Evolutionary conservation across 2,113 vertebrate species (phyloP).

Genomic region (Brachyistius frenatus): DNA sequence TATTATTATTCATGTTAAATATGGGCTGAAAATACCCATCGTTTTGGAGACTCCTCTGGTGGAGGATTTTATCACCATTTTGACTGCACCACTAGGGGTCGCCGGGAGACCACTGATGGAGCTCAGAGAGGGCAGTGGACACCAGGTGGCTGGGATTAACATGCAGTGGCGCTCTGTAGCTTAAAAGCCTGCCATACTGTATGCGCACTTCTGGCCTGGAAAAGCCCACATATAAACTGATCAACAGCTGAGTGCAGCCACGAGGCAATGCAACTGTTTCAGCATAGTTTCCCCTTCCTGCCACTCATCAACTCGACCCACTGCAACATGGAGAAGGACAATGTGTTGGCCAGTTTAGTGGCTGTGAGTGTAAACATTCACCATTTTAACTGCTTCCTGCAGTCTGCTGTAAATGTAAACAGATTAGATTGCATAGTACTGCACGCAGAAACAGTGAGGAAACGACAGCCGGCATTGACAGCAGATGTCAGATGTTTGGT

Average conservation of each 20-base stretch:
- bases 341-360: conserved; percentile 6
- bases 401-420: conserved; percentile 13
- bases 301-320: conserved; percentile 9
- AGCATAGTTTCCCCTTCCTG: conserved; percentile 43
- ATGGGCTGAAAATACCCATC: no score
- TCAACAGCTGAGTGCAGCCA: conserved; percentile 72
- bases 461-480: conserved; percentile 37
- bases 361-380: conserved; percentile 43
- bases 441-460: conserved; percentile 16
- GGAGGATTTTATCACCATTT: not conserved
- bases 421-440: not conserved
- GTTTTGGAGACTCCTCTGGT: no score
- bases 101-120: conserved; percentile 42
- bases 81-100: conserved; percentile 64
- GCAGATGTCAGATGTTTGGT: conserved; percentile 48
- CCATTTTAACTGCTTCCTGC: conserved; percentile 18
- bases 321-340: conserved; percentile 1
- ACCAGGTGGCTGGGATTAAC: conserved; percentile 76
- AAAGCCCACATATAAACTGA: conserved; percentile 51
- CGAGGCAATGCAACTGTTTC: conserved; percentile 49
- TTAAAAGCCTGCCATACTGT: conserved; percentile 37
- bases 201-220: conserved; percentile 56
- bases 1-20: no score
- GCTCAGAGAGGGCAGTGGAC: conserved; percentile 43
- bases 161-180: conserved; percentile 65